Conservation (phyloP, 2,888 invertebrate species). For the Orchesella flavescens region DNA sequence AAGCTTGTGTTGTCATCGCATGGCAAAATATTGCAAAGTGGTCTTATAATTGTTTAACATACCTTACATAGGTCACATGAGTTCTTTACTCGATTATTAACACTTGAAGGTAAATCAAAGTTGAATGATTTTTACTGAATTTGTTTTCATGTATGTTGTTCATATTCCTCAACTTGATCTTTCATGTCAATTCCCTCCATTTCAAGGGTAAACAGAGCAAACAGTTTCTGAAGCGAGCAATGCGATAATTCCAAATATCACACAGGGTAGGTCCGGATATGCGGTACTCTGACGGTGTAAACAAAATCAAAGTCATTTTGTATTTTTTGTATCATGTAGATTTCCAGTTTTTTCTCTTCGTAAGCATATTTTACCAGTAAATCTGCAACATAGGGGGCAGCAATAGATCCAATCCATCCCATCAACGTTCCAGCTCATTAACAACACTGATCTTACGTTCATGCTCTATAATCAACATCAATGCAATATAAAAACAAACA, state of each 20-base stretch:
- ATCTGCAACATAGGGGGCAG: constrained; percentile 68
- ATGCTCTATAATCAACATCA: constrained; percentile 44
- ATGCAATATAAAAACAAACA: background rate
- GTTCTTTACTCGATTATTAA: no score
- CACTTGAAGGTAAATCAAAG: no score
- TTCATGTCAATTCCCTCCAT: constrained; percentile 67
- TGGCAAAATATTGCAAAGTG: no score
- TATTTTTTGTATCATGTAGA: no score
- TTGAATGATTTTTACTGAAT: no score
- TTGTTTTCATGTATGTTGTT: background rate
- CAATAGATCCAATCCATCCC: constrained; percentile 68
- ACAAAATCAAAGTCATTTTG: no score
- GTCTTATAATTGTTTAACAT: no score
- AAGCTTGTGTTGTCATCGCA: no score
- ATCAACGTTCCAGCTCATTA: constrained; percentile 64
- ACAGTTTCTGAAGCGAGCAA: constrained; percentile 44
- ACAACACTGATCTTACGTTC: constrained; percentile 55
- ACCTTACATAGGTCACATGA: no score
- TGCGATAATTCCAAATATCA: constrained; percentile 64
- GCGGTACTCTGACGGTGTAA: background rate
- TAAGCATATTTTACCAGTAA: constrained; percentile 60
- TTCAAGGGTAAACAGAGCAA: constrained; percentile 64
- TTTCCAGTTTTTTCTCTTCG: background rate
- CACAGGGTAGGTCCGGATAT: constrained; percentile 62
- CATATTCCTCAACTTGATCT: constrained; percentile 46